Evolutionary conservation across 2,113 vertebrate species (phyloP), one percentile per base, ranked within the genome.

Genomic region (Ranitomeya imitator): DNA sequence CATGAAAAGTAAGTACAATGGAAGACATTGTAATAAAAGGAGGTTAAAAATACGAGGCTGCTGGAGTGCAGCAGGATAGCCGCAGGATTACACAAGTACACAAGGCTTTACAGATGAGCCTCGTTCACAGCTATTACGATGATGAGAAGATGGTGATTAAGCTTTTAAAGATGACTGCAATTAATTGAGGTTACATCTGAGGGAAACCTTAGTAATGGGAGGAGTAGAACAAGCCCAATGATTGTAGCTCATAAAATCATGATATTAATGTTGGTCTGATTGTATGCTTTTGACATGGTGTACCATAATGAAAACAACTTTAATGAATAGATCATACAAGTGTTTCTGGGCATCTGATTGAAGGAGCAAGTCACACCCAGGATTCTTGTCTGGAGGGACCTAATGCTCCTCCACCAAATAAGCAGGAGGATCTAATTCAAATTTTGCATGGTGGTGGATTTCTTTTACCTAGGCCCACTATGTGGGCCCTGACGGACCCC

Each of bases 101-200:
- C 55, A 60, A 81, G 15, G 57, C 79, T 37, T 81, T 81, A 61
- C 7, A 37, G 55, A 61, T 4, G 26, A 81, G 55, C 16, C 79
- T 19, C 61, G 57, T 19, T 81, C 54, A 59, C 8, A 59, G 23
- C 55, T 57, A 60, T 81, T 81, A 61, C 37, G 57, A 81, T 37
- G 55, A 61, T 61, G 57, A 61, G 23, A 61, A 61, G 79, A 81
- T 37, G n/a, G 31, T 80, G 26, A 81, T 81, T 81, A 81, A 81
- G 79, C 79, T 61, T 7, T 37, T 81, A 81, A 21, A 59, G 78
- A 59, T 23, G 71, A 45, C 71, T 45, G 55, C 60, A 80, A 80
- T 80, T 59, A 60, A 80, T 80, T 80, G 78, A 57, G 78, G 78
- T 80, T 80, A 59, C 55, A 80, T 80, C n/a, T 60, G 21, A 80